Base-by-base conservation (phyloP, 2,797 vertebrate genomes). In the Amniataba percoides region DNA sequence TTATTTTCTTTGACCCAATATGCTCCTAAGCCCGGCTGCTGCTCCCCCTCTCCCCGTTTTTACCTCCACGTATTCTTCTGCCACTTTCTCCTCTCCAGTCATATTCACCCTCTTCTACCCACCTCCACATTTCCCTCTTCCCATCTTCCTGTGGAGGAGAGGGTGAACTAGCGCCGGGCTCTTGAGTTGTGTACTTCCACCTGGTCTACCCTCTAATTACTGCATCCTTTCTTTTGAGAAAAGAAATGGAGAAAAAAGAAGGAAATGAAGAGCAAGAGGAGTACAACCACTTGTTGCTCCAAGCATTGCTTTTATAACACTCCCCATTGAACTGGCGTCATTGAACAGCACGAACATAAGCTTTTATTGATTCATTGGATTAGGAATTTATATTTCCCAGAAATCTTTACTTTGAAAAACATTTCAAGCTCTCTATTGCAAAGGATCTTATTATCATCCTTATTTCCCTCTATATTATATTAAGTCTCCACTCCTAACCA, bases 171-270 rank as follows among this genome's bases (percentile, higher is more conserved):
- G 90, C 57, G 25, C 77, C 52, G 56, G 77, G 86, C 92, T 88
- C 92, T 93, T 91, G 89, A 93, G 89, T 78, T 83, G 86, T 93
- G 86, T 92, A 89, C 90, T 93, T 93, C 92, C 90, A 93, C 92
- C 92, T 92, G 92, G 90, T 84, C 88, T 88, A 90, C 88, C 88
- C 89, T 92, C 91, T 93, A 93, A 94, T 94, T 93, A 92, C 90
- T 87, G 77, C 87, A 87, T 87, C 86, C 85, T 92, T 93, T 92
- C 85, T 91, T 87, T 87, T 72, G 74, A 82, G 78, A 67, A 84
- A 70, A 84, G 62, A 56, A 87, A 64, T 73, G 74, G 75, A 71
- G 66, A 57, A 71, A 78, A 87, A 78, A 79, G 51, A 82, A 76
- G 80, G 81, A 88, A 87, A 89, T 86, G 87, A 87, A 78, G 78